These are phyloP conservation scores for Ceyx erithaca DNA, from an alignment of 2,797 vertebrate genomes.

Conservation along the genomic window DNA sequence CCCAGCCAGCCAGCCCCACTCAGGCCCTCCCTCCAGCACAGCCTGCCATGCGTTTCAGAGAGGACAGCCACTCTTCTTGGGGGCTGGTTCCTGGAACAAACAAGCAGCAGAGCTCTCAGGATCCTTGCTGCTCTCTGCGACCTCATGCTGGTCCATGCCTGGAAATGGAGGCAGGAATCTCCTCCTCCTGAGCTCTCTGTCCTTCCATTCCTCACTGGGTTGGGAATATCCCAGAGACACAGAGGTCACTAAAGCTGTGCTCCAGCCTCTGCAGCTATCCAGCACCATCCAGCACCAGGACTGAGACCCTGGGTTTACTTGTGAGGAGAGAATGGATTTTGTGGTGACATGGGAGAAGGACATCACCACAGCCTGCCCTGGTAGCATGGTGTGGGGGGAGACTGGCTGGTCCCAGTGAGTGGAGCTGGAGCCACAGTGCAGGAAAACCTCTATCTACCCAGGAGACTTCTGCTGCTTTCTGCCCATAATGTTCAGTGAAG, in stretches of 20 bases:
- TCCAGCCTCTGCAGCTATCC: neutral
- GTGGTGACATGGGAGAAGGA: neutral
- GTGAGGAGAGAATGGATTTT: neutral
- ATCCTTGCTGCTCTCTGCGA: accelerated
- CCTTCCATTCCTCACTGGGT: neutral
- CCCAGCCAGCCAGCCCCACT: neutral
- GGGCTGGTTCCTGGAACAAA: neutral
- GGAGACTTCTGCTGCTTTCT: neutral
- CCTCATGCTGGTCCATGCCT: neutral
- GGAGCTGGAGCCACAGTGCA: neutral
- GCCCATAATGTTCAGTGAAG: neutral
- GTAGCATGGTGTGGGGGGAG: neutral
- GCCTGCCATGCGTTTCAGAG: neutral
- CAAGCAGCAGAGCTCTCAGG: neutral
- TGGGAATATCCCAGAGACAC: neutral
- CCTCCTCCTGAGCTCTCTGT: neutral
- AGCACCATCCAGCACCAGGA: neutral
- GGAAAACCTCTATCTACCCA: neutral
- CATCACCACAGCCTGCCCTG: neutral
- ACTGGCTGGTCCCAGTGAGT: neutral
- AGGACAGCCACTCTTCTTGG: neutral
- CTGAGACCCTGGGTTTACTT: neutral
- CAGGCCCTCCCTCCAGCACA: neutral
- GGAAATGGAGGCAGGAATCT: neutral
- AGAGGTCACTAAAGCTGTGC: neutral